phyloP scores from a whole-genome alignment of 1,140 invertebrate species.

The Ceratitis capitata region DNA sequence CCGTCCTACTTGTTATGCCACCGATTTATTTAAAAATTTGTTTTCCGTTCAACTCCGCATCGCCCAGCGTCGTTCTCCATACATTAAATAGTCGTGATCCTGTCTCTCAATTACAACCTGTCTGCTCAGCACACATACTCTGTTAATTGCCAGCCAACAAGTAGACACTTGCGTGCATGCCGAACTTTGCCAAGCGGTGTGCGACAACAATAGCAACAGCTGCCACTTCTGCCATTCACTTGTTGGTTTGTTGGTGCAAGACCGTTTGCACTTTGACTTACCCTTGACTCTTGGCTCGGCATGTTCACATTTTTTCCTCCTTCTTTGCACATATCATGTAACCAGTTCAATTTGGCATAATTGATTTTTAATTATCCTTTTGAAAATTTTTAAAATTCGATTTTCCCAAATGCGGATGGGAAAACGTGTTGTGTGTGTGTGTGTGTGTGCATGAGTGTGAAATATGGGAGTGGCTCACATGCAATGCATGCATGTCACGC shows the following conservation, averaged over 20 bases:
- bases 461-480: background rate
- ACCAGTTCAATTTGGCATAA: background rate
- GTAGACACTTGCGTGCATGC: background rate
- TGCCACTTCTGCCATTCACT: background rate
- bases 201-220: background rate
- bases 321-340: background rate
- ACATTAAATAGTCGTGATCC: background rate
- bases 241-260: background rate
- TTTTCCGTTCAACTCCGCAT: too few species aligned
- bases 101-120: constrained; percentile 7
- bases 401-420: background rate
- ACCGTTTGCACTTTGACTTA: too few species aligned
- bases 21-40: background rate
- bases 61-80: background rate
- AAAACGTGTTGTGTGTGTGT: background rate
- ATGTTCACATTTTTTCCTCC: too few species aligned
- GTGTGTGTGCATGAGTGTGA: background rate
- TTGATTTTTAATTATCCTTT: constrained; percentile 15
- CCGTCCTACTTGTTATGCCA: background rate
- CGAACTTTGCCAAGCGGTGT: background rate
- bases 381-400: constrained; percentile 25
- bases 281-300: too few species aligned
- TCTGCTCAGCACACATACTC: background rate
- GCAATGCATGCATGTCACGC: too few species aligned
- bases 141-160: background rate